Base-by-base conservation (phyloP, 2,113 vertebrate genomes). In the Pitta sordida region DNA sequence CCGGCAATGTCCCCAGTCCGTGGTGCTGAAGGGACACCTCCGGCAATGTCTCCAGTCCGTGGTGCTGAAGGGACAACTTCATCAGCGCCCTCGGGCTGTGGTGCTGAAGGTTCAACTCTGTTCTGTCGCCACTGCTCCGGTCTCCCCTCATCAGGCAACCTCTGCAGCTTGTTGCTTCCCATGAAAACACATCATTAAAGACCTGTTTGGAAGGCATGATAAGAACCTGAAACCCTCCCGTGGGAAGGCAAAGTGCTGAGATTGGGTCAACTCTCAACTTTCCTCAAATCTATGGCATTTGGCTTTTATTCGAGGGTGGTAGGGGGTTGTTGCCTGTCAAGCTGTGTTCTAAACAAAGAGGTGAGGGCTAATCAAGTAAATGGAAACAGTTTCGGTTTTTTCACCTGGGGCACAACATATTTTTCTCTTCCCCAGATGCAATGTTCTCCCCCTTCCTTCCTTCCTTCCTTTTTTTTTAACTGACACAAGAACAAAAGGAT, bases 91-190 rank as follows among this genome's bases (percentile, higher is more conserved):
- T 41, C 39, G 39, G 39, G 43, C 43, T 43, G 7, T 15, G 41
- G 18, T 15, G 0, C n/a, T 63, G 55, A 43, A 36, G 5, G 85
- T 39, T 71, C 48, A 46, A 65, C 13, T 89, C 83, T 17, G 1
- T 0, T 36, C 7, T 2, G 1, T 34, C 4, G 1, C 32, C 1
- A 4, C 36, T 15, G 46, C 11, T 46, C 65, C 0, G 4, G 18
- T 9, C 9, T 44, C 26, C 12, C 11, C 5, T 18, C 5, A 6
- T 10, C 18, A 1, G 18, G 46, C 36, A 14, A 11, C 16, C 62
- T 46, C 46, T 9, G 19, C 51, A 15, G 59, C 22, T 39, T 26
- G 65, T 19, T 26, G 68, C 39, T 74, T 34, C 29, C 23, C 6
- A 3, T 27, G 39, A 15, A 58, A 32, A 11, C 2, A 1, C 32